Evolutionary conservation across 2,797 vertebrate species (phyloP).

Genomic region (Anniella stebbinsi): DNA sequence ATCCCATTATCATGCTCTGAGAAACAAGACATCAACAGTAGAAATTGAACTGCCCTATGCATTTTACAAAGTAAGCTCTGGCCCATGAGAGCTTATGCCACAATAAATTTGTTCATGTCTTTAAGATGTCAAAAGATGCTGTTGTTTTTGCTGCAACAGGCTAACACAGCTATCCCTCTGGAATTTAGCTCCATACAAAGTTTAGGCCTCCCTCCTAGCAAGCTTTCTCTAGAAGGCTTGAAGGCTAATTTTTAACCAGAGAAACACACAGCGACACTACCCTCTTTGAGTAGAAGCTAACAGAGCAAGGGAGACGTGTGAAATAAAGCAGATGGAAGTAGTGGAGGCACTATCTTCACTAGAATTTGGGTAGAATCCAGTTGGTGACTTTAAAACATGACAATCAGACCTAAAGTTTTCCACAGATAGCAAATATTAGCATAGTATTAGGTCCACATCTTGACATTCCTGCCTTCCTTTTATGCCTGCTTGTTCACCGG

Average conservation of each 20-base stretch:
- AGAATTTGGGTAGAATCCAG: constrained; percentile 39
- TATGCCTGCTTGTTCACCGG: constrained; percentile 36
- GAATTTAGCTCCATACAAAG: neutral
- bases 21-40: neutral
- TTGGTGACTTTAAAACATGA: constrained; percentile 15
- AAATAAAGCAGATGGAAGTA: neutral
- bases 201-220: neutral
- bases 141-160: neutral
- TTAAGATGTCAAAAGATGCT: neutral
- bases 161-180: neutral
- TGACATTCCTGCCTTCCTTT: constrained; percentile 1
- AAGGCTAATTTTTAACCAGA: neutral
- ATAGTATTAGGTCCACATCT: constrained; percentile 12
- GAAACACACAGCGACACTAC: neutral
- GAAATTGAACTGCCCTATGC: neutral
- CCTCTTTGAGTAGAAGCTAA: neutral
- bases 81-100: neutral
- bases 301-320: neutral
- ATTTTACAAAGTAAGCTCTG: neutral
- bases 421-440: constrained; percentile 51
- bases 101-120: neutral
- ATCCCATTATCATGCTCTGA: neutral
- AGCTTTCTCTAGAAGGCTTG: too few relatives aligned
- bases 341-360: neutral
- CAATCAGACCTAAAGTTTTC: constrained; percentile 27